Conservation (phyloP, 2,888 invertebrate species). For the Pilophorus perplexus region DNA sequence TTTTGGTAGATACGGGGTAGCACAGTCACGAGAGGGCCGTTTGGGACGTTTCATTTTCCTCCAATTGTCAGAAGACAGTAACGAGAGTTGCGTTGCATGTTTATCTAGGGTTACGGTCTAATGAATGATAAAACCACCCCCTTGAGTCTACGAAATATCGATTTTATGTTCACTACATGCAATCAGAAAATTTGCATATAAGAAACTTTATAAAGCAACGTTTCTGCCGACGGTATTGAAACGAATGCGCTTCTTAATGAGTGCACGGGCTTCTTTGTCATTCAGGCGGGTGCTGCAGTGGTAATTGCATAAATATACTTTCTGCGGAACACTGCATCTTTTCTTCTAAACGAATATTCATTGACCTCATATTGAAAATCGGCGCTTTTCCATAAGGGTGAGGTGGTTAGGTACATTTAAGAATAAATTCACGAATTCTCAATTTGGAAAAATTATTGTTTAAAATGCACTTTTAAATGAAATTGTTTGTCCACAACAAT, state of each 20-base stretch:
- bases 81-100: slow-evolving; percentile 28
- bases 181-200: slow-evolving; percentile 45
- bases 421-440: too few species aligned
- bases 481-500: too few species aligned
- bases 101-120: slow-evolving; percentile 26
- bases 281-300: background rate
- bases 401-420: too few species aligned
- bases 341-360: background rate
- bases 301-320: slow-evolving; percentile 18
- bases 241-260: slow-evolving; percentile 29
- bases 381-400: too few species aligned
- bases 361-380: too few species aligned
- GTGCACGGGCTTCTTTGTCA: slow-evolving; percentile 19
- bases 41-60: slow-evolving; percentile 9
- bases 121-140: slow-evolving; percentile 25
- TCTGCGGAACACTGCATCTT: slow-evolving; percentile 4
- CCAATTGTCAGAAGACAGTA: slow-evolving; percentile 22
- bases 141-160: slow-evolving; percentile 37
- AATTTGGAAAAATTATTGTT: too few species aligned
- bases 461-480: too few species aligned
- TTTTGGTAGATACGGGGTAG: slow-evolving; percentile 16
- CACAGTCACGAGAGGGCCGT: slow-evolving; percentile 3
- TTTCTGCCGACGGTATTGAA: slow-evolving; percentile 11
- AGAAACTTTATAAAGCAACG: slow-evolving; percentile 32
- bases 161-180: slow-evolving; percentile 44